Evolutionary conservation across 53 echinoderm and acorn worm genomes (phyloP).

Genomic region (Crossaster papposus): DNA sequence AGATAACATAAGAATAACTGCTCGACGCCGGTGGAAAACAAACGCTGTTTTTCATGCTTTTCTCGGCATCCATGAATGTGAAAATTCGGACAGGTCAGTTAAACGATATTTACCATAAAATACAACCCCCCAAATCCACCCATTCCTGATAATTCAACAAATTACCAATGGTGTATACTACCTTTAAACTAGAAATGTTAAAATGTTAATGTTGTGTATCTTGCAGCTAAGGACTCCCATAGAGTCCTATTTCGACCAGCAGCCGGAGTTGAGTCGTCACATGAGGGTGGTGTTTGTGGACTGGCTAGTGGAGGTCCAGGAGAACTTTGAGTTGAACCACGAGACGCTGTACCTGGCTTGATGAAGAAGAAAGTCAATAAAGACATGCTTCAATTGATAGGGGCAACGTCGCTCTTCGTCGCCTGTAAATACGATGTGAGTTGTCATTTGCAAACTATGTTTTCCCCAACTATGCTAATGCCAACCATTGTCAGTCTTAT

Average conservation of each 20-base stretch:
- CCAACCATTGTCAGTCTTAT: neutral
- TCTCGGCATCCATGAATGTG: too few species aligned
- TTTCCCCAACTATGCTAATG: neutral
- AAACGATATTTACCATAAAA: too few species aligned
- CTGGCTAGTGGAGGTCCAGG: slow-evolving; percentile 98
- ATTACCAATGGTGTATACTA: too few species aligned
- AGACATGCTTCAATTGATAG: slow-evolving; percentile 87
- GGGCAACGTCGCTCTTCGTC: slow-evolving; percentile 90
- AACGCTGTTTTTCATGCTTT: too few species aligned
- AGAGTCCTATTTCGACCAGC: slow-evolving; percentile 75
- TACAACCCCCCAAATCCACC: too few species aligned
- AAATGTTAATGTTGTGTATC: neutral
- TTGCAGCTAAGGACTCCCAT: slow-evolving; percentile 46
- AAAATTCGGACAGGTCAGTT: too few species aligned
- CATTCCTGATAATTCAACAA: too few species aligned
- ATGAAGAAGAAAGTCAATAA: slow-evolving; percentile 70
- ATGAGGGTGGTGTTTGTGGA: slow-evolving; percentile 95
- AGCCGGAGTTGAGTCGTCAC: slow-evolving; percentile 84
- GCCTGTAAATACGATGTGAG: slow-evolving; percentile 98
- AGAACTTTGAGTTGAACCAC: slow-evolving; percentile 99
- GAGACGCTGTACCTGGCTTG: slow-evolving; percentile 96
- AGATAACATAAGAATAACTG: too few species aligned
- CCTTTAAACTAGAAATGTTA: too few species aligned
- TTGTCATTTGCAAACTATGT: neutral
- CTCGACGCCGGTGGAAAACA: too few species aligned